Evolutionary conservation across 2,797 vertebrate genomes (phyloP).

Genomic region (Catostomus latipinnis): DNA sequence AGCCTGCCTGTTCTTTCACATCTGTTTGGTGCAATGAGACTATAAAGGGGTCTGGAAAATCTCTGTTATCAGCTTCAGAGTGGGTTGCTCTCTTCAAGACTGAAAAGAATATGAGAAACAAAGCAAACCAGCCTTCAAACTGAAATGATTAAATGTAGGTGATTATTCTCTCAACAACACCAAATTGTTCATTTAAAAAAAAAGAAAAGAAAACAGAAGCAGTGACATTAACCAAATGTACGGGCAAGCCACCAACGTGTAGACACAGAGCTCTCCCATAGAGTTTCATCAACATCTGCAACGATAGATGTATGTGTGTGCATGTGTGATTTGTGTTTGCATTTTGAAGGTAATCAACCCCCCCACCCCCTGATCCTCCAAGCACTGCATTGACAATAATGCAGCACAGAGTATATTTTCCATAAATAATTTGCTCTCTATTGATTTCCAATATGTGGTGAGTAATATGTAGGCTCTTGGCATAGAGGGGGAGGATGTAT

Average conservation of each 20-base stretch:
- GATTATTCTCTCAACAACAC: not conserved
- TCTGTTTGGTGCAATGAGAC: no score
- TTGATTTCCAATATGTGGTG: constrained; percentile 82
- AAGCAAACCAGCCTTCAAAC: not conserved
- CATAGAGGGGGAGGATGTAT: constrained; percentile 79
- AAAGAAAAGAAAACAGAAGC: not conserved
- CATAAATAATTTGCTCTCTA: constrained; percentile 84
- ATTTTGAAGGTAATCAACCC: constrained; percentile 74
- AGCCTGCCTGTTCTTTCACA: no score
- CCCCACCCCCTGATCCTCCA: constrained; percentile 63
- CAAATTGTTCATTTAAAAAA: constrained; percentile 17
- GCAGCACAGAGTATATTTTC: constrained; percentile 82
- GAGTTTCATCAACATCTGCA: not conserved
- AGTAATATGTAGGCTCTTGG: constrained; percentile 80
- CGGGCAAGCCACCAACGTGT: constrained; percentile 35
- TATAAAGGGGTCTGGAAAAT: no score
- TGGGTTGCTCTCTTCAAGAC: no score
- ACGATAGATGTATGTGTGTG: constrained; percentile 48
- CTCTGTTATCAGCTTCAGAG: no score
- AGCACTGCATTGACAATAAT: constrained; percentile 78
- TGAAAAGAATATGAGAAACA: not conserved
- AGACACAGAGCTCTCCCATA: not conserved
- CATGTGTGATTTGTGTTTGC: constrained; percentile 77
- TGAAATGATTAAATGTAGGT: not conserved
- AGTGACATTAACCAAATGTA: constrained; percentile 28